phyloP scores from a whole-genome alignment of 35 echinoderm and acorn worm genomes.

The Chiridota heheva region DNA sequence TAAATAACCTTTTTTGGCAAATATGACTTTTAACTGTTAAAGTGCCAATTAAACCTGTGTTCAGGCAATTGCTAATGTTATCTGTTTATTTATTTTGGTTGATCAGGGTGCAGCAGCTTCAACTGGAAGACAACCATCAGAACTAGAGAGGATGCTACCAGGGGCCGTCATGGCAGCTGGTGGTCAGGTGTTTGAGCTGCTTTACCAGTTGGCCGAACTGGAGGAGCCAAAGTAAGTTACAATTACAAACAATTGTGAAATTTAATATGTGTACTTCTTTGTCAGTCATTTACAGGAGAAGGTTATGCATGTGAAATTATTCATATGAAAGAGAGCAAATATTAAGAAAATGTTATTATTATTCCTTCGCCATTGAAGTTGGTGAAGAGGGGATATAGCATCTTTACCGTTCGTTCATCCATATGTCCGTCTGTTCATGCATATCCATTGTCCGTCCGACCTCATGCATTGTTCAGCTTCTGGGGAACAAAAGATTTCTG shows the following conservation, averaged over 20 bases:
- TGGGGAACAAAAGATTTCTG: no score
- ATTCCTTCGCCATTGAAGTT: no score
- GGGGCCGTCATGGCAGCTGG: conserved; percentile 99
- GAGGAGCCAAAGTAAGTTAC: conserved; percentile 89
- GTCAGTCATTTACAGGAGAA: neutral
- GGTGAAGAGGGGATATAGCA: no score
- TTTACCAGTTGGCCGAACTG: conserved; percentile 89
- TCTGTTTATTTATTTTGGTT: no score
- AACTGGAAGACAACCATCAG: conserved; percentile 30
- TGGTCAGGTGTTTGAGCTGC: conserved; percentile 95
- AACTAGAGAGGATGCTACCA: conserved; percentile 81
- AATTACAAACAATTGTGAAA: neutral
- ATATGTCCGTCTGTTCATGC: no score
- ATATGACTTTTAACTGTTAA: no score
- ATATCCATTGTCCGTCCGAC: no score
- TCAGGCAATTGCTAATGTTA: no score
- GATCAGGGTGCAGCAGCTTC: neutral
- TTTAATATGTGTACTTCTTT: neutral
- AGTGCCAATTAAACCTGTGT: no score
- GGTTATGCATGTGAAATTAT: neutral
- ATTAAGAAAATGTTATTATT: neutral
- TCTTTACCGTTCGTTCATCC: no score
- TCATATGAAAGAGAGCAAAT: neutral
- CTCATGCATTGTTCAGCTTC: no score
- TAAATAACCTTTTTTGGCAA: no score